Base-by-base conservation (phyloP, 2,888 invertebrate genomes). In the Desoria tigrina region DNA sequence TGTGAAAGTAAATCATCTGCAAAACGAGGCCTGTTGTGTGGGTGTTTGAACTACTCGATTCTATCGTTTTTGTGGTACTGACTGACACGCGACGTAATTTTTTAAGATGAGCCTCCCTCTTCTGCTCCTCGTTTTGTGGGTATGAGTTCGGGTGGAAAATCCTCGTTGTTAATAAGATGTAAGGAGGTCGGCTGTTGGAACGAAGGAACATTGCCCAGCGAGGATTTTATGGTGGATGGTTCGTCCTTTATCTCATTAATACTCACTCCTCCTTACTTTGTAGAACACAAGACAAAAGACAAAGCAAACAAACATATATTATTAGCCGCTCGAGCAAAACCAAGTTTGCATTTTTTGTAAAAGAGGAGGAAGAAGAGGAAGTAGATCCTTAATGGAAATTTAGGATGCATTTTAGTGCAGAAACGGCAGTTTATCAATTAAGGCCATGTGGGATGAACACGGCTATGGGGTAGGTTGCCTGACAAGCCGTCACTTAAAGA, bases 141-240 rank as follows among this genome's bases (percentile, higher is more conserved):
- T 3, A 57, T 57, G 56, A 57, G 42, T 23, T 23, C 32, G 21
- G 21, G 45, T 57, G 42, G 16, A 9, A 57, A 57, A 32, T 54
- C 54, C 18, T 54, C 54, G 11, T 54, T 68, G 9, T 50, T 68
- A 37, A 68, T 68, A 64, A 64, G 64, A 58, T 68, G 68, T 64
- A 64, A 64, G 54, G 68, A 68, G 64, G 68, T 68, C 59, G 68
- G 68, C 23, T 68, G 68, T 53, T 68, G 68, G 68, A 64, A 64
- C 53, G 64, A 68, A 21, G 58, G 53, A 26, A 28, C 14, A 18
- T 23, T 57, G n/a, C 42, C 57, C 39, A 11, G 18, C 9, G 58
- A 58, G 18, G 58, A 58, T 7, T 58, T 58, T 45, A 42, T 58
- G 26, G 58, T 58, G 24, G 58, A 58, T 28, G 58, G 58, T 58